phyloP scores from a whole-genome alignment of 2,113 vertebrate genomes.

The Lampris incognitus region DNA sequence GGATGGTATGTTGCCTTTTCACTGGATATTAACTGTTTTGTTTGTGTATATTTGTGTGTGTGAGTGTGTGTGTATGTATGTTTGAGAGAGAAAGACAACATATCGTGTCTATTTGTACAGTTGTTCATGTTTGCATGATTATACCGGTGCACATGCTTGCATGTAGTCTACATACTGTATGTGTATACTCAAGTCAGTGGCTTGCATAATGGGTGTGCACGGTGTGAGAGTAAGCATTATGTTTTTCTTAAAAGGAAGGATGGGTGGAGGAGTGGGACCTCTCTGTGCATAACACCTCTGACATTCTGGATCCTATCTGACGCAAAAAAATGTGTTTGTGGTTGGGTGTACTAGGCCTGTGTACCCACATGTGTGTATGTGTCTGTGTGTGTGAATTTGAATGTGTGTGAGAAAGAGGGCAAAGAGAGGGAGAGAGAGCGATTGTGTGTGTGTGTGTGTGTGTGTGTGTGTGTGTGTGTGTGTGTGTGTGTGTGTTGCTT shows the following conservation, averaged over 20 bases:
- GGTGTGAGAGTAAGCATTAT: conserved; percentile 26
- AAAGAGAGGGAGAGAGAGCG: too few species aligned
- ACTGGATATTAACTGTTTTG: conserved; percentile 6
- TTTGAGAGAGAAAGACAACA: background rate
- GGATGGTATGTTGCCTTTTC: conserved; percentile 88
- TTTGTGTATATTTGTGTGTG: background rate
- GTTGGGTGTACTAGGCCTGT: background rate
- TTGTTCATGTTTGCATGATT: background rate
- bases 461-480: conserved; percentile 9
- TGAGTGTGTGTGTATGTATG: background rate
- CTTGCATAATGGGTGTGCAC: background rate
- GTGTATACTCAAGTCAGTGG: background rate
- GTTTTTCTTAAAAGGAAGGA: conserved; percentile 73
- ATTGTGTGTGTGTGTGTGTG: background rate
- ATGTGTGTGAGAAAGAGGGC: background rate
- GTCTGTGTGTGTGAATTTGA: background rate
- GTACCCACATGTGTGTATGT: background rate
- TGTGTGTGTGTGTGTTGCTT: conserved; percentile 1
- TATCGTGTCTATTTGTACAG: background rate
- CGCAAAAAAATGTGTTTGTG: conserved; percentile 2
- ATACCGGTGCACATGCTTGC: background rate
- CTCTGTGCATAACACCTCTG: conserved; percentile 51
- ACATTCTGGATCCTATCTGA: conserved; percentile 35
- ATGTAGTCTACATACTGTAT: background rate
- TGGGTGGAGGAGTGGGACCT: conserved; percentile 61